A percentile compares a stretch with the other conserved stretches of the same genome.
Conservation (phyloP, 2,797 vertebrate species). For the Molossus alvarezi region DNA sequence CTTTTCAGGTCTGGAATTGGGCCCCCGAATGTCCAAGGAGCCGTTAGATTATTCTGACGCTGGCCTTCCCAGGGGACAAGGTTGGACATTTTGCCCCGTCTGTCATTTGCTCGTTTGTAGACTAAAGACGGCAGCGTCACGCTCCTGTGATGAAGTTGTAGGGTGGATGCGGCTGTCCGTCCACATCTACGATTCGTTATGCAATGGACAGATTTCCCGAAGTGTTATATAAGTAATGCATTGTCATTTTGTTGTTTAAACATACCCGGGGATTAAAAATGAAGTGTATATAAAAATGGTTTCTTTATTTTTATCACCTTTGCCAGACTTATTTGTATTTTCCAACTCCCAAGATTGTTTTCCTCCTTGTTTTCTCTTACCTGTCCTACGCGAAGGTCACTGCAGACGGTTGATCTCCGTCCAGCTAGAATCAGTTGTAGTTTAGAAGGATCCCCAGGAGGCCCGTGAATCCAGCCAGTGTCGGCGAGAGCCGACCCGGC, state of each 20-base stretch:
- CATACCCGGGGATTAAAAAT: not conserved
- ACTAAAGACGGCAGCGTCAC: not conserved
- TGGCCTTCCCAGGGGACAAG: not conserved
- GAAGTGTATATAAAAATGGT: not conserved
- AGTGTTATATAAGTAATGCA: not conserved
- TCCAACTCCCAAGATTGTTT: not conserved
- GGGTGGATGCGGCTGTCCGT: not conserved
- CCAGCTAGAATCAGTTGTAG: not conserved
- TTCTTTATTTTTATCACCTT: slow-evolving; percentile 13
- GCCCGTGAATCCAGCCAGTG: not conserved
- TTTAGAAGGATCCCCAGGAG: not conserved
- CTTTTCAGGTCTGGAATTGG: not conserved
- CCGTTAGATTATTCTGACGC: not conserved
- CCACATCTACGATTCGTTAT: not conserved
- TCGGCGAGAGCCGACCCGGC: not conserved
- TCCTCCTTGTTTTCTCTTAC: not conserved
- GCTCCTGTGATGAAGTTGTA: not conserved
- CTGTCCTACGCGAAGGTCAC: not conserved
- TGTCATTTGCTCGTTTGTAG: not conserved
- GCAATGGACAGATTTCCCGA: not conserved
- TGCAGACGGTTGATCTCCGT: not conserved
- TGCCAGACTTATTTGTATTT: slow-evolving; percentile 37
- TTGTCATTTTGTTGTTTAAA: not conserved
- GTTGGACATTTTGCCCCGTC: not conserved
- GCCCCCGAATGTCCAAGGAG: not conserved